A percentile compares a stretch with the other conserved stretches of the same genome.
Evolutionary conservation across 2,113 vertebrate species (phyloP).

Genomic region (Hemichromis elongatus): DNA sequence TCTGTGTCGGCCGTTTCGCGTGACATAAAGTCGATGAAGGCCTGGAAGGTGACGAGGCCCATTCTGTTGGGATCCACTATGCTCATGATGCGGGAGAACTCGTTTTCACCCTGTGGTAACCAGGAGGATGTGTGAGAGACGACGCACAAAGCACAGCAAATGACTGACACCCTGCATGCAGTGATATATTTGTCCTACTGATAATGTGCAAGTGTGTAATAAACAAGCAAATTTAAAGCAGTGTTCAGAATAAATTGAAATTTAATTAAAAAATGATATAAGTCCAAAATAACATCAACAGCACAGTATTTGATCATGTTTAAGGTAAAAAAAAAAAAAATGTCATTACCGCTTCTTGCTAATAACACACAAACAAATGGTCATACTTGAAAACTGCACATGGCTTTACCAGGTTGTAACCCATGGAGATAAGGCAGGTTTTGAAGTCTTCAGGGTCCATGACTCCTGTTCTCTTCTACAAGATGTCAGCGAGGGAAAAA

Average conservation of each 20-base stretch:
- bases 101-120: conserved; percentile 86
- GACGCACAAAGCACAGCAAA: neutral
- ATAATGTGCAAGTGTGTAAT: neutral
- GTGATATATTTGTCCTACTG: neutral
- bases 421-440: conserved; percentile 99
- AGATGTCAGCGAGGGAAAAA: conserved; percentile 47
- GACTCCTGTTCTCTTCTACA: conserved; percentile 99
- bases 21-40: conserved; percentile 99
- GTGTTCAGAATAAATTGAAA: neutral
- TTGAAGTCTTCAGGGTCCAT: conserved; percentile 99
- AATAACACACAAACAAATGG: conserved; percentile 11
- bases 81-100: conserved; percentile 98
- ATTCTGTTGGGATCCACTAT: conserved; percentile 96
- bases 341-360: neutral
- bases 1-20: conserved; percentile 95
- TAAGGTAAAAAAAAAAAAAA: neutral
- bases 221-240: neutral
- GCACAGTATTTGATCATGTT: neutral
- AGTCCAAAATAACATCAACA: neutral
- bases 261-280: neutral
- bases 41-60: conserved; percentile 95
- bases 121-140: conserved; percentile 6
- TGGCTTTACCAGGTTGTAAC: conserved; percentile 86
- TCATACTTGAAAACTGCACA: conserved; percentile 35
- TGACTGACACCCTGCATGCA: neutral